These are phyloP conservation scores for Protonemura montana DNA, from an alignment of 2,888 invertebrate genomes.

Conservation along the genomic window DNA sequence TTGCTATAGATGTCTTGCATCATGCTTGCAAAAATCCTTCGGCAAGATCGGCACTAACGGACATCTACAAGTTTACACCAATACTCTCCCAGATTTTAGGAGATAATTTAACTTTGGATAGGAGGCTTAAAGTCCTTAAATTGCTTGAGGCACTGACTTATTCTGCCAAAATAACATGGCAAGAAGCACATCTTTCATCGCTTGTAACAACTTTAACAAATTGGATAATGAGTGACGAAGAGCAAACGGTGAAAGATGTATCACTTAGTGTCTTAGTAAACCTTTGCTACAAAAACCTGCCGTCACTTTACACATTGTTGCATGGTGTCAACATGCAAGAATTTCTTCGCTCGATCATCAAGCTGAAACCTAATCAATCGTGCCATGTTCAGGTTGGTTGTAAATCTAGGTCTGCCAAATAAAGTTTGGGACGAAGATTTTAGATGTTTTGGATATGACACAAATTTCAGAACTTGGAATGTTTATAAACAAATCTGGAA, in stretches of 20 bases:
- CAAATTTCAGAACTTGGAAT: neutral
- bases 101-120: slow-evolving; percentile 68
- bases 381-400: slow-evolving; percentile 59
- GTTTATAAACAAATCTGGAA: no score
- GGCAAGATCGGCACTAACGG: slow-evolving; percentile 69
- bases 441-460: no score
- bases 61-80: slow-evolving; percentile 76
- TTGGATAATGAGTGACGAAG: slow-evolving; percentile 67
- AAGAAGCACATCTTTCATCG: slow-evolving; percentile 75
- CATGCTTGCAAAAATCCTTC: slow-evolving; percentile 69
- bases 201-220: slow-evolving; percentile 73
- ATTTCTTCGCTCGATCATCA: slow-evolving; percentile 69
- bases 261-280: slow-evolving; percentile 78
- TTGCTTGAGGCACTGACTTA: slow-evolving; percentile 79
- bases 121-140: slow-evolving; percentile 68
- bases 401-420: no score
- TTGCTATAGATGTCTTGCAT: slow-evolving; percentile 70
- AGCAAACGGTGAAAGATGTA: slow-evolving; percentile 60
- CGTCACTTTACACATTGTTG: slow-evolving; percentile 76
- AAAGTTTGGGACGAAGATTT: no score
- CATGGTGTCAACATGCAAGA: slow-evolving; percentile 75
- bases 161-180: slow-evolving; percentile 81
- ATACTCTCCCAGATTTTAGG: slow-evolving; percentile 68
- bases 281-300: slow-evolving; percentile 79
- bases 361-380: slow-evolving; percentile 60